Evolutionary conservation across 1,140 invertebrate species (phyloP), one percentile per base, ranked within the genome.

Genomic region (Danaus melanippus): DNA sequence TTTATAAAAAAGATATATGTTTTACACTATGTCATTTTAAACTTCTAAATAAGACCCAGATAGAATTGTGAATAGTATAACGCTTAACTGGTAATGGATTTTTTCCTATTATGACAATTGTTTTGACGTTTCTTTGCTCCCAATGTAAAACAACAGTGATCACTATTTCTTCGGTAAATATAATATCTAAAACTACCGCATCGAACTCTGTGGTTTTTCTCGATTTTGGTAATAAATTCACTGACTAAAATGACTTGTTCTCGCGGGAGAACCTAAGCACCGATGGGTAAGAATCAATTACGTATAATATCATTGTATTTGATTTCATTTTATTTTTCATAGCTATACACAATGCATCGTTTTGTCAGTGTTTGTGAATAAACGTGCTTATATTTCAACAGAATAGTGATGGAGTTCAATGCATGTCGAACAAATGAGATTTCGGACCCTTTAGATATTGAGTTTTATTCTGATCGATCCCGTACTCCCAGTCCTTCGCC

Each of bases 341-440:
- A 32, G 21, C 21, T 53, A 60, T 45, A 56, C 46, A 55, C 58
- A 56, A 64, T 55, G 58, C 50, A 60, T 67, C 47, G 54, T 61
- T 59, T 65, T 52, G 54, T 50, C 47, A 55, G 65, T 76, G 63
- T 67, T 67, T 76, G 65, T 70, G 64, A 66, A 67, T 60, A 69
- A 64, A 70, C 66, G 48, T 54, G 72, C 62, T 62, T 76, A 66
- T 79, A 76, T 74, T 60, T 66, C 68, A 68, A 76, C 72, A 83
- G 79, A 77, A 71, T 68, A 80, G 81, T 86, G 71, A 86, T 86
- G 84, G 84, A 86, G 84, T 82, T 83, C 73, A 76, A 74, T 84
- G 74, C 71, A 73, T 77, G 69, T 77, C 68, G 62, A 46, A 69
- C 68, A 78, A 83, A 80, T 72, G 76, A 81, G 74, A 70, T 81